phyloP scores from a whole-genome alignment of 2,797 vertebrate genomes.

The Acipenser transmontanus region DNA sequence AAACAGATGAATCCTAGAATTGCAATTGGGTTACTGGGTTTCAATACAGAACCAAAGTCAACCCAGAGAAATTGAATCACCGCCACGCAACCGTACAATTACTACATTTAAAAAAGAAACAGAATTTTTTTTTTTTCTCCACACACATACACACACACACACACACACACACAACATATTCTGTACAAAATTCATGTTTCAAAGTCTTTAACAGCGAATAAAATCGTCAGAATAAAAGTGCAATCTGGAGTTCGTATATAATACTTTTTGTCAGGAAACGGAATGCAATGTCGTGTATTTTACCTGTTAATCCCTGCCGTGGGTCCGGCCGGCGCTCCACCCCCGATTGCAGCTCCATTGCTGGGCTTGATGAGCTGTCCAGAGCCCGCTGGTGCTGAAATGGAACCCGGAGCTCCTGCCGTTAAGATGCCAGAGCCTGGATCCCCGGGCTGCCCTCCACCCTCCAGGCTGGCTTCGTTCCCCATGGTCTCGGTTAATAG shows the following conservation, averaged over 20 bases:
- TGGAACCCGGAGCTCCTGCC: conserved; percentile 64
- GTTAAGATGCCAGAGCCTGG: conserved; percentile 56
- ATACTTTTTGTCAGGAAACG: conserved; percentile 13
- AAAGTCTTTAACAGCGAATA: too few relatives aligned
- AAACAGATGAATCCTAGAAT: too few relatives aligned
- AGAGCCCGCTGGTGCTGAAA: conserved; percentile 74
- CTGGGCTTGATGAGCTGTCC: conserved; percentile 76
- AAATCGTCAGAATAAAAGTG: too few relatives aligned
- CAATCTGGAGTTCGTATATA: too few relatives aligned
- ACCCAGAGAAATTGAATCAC: too few relatives aligned
- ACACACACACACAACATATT: neutral
- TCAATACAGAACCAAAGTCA: too few relatives aligned
- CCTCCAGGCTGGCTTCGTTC: conserved; percentile 70
- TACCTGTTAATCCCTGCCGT: conserved; percentile 72
- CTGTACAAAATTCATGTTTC: too few relatives aligned
- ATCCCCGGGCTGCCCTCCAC: conserved; percentile 64
- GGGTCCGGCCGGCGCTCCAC: conserved; percentile 57
- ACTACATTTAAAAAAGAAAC: too few relatives aligned
- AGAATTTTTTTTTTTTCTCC: neutral
- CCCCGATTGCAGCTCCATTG: conserved; percentile 66
- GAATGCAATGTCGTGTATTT: conserved; percentile 34
- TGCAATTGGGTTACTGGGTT: too few relatives aligned
- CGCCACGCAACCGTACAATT: too few relatives aligned
- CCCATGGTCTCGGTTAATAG: conserved; percentile 55
- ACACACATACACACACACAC: neutral